Percentiles rank a stretch among this genome's conserved stretches.
Evolutionary conservation across 2,797 vertebrate genomes (phyloP).

Genomic region (Acanthurus leucopareius): DNA sequence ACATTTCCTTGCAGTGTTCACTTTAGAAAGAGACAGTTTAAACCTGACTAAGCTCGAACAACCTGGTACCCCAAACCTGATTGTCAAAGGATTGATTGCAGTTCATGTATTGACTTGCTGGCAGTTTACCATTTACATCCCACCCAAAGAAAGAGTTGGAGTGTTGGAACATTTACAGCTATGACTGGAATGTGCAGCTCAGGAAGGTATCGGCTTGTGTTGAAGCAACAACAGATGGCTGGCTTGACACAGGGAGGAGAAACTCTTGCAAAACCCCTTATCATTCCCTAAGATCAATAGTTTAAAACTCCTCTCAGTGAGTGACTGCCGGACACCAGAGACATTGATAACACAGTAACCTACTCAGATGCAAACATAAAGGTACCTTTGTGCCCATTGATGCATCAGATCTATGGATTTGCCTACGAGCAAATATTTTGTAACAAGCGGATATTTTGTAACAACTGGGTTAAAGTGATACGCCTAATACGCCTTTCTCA

Average conservation of each 20-base stretch:
- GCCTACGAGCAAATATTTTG: constrained; percentile 4
- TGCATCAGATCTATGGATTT: constrained; percentile 2
- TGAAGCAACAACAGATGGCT: constrained; percentile 63
- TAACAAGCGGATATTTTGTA: constrained; percentile 28
- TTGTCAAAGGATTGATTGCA: constrained; percentile 4
- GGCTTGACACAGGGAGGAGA: constrained; percentile 28
- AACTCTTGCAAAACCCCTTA: constrained; percentile 41
- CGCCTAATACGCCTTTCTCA: constrained; percentile 1
- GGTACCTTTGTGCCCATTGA: neutral
- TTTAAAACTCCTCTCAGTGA: constrained; percentile 10
- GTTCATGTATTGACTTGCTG: constrained; percentile 75
- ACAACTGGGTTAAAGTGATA: constrained; percentile 25
- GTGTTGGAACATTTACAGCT: constrained; percentile 74
- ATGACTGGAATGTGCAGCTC: constrained; percentile 82
- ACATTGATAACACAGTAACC: neutral
- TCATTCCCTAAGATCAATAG: constrained; percentile 31
- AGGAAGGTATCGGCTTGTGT: constrained; percentile 60
- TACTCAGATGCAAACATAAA: constrained; percentile 21
- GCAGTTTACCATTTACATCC: constrained; percentile 57
- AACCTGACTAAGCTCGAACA: constrained; percentile 8
- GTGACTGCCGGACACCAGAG: neutral
- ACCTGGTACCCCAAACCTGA: constrained; percentile 12
- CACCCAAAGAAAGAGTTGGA: constrained; percentile 39
- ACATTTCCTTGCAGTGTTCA: neutral
- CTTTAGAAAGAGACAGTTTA: neutral